A percentile compares a stretch with the other conserved stretches of the same genome.
phyloP scores from a whole-genome alignment of 2,888 invertebrate genomes.

The Cordilura impudica region DNA sequence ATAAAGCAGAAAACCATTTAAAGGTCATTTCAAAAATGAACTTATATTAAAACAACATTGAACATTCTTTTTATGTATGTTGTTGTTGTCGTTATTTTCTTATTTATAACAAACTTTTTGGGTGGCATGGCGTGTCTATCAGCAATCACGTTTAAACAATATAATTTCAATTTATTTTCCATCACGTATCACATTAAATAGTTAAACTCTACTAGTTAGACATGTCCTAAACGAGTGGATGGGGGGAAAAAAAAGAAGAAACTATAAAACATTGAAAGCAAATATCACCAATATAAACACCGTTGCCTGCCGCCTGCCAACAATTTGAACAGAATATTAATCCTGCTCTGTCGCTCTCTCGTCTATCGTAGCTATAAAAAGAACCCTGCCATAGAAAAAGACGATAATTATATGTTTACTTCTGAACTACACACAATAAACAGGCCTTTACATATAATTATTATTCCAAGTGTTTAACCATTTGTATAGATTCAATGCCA shows the following conservation, averaged over 20 bases:
- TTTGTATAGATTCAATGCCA: slow-evolving; percentile 31
- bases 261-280: background rate
- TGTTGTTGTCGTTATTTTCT: background rate
- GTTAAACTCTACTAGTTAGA: slow-evolving; percentile 23
- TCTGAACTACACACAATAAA: too few species aligned
- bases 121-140: slow-evolving; percentile 60
- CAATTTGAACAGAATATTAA: slow-evolving; percentile 54
- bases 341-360: too few species aligned
- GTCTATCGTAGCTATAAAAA: too few species aligned
- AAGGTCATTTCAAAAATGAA: slow-evolving; percentile 51
- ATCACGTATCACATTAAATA: slow-evolving; percentile 54
- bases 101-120: slow-evolving; percentile 33
- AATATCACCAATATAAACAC: background rate
- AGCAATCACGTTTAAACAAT: slow-evolving; percentile 58
- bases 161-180: slow-evolving; percentile 60
- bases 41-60: slow-evolving; percentile 38
- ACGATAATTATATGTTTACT: too few species aligned
- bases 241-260: background rate
- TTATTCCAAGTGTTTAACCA: background rate
- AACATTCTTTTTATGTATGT: slow-evolving; percentile 7
- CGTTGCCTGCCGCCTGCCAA: slow-evolving; percentile 49
- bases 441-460: background rate
- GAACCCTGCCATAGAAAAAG: too few species aligned
- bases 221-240: slow-evolving; percentile 33
- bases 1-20: slow-evolving; percentile 21